A percentile compares a stretch with the other conserved stretches of the same genome.
Evolutionary conservation across 2,113 vertebrate species (phyloP).

Genomic region (Collichthys lucidus): DNA sequence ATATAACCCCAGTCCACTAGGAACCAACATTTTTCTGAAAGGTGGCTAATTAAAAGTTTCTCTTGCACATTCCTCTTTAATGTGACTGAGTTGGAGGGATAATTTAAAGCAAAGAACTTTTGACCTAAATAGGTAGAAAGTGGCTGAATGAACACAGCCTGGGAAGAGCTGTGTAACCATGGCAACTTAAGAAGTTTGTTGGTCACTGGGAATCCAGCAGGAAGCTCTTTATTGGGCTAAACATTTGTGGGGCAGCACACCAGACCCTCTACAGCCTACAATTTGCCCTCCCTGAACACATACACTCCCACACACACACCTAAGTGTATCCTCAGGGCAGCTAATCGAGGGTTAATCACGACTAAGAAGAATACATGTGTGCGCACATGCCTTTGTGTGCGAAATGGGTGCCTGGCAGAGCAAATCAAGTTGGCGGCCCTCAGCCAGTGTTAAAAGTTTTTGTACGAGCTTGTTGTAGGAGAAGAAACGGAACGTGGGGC

Average conservation of each 20-base stretch:
- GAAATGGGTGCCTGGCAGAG: constrained; percentile 1
- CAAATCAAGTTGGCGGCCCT: constrained; percentile 31
- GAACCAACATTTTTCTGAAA: not conserved
- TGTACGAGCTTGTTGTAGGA: constrained; percentile 52
- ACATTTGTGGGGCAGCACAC: constrained; percentile 37
- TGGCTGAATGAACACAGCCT: constrained; percentile 34
- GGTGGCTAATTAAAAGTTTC: constrained; percentile 24
- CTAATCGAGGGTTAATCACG: constrained; percentile 23
- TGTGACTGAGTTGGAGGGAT: not conserved
- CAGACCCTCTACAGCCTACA: constrained; percentile 34
- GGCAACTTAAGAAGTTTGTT: constrained; percentile 55
- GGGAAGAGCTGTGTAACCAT: constrained; percentile 49
- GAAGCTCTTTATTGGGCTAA: constrained; percentile 73
- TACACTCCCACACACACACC: constrained; percentile 24
- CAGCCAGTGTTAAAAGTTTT: constrained; percentile 40
- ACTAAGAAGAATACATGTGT: constrained; percentile 25
- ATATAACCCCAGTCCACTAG: not conserved
- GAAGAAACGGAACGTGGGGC: constrained; percentile 68
- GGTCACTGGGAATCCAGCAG: constrained; percentile 69
- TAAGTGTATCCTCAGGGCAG: constrained; percentile 26
- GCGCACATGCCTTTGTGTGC: not conserved
- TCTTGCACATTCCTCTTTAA: not conserved
- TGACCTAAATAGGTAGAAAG: constrained; percentile 45
- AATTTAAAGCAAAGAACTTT: constrained; percentile 38
- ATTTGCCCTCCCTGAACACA: constrained; percentile 14